phyloP scores from a whole-genome alignment of 1,140 invertebrate genomes.

The Nymphalis io region DNA sequence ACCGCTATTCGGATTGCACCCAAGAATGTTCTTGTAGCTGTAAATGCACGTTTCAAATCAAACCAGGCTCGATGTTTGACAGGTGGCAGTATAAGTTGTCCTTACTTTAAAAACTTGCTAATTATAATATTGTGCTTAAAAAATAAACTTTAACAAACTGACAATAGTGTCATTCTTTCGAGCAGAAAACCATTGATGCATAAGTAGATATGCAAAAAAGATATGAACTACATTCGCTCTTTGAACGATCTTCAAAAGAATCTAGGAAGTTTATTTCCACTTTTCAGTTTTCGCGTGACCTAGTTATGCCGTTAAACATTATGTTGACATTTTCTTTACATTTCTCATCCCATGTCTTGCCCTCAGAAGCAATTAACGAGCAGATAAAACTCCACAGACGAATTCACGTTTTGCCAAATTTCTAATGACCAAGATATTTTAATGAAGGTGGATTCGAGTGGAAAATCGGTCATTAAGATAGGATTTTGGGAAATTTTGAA shows the following conservation, averaged over 20 bases:
- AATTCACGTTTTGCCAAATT: background rate
- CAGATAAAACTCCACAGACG: background rate
- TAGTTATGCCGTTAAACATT: conserved; percentile 13
- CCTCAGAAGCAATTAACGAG: background rate
- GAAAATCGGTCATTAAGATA: background rate
- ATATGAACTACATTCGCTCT: conserved; percentile 4
- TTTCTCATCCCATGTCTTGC: conserved; percentile 6
- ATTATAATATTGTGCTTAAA: background rate
- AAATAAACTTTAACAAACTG: background rate
- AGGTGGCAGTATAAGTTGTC: background rate
- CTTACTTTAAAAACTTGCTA: background rate
- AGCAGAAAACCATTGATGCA: background rate
- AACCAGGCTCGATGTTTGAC: too few species aligned
- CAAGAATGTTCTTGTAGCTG: too few species aligned
- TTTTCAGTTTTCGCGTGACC: conserved; percentile 22
- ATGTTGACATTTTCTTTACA: conserved; percentile 17
- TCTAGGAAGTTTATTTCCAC: conserved; percentile 22
- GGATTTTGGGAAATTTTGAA: background rate
- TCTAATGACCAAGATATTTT: conserved; percentile 3
- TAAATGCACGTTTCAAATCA: too few species aligned
- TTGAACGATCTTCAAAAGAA: conserved; percentile 13
- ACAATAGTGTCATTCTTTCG: background rate
- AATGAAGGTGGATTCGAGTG: conserved; percentile 1
- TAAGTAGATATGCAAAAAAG: conserved; percentile 8
- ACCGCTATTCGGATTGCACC: too few species aligned